phyloP scores from a whole-genome alignment of 1,140 invertebrate genomes.

The Calliphora vicina region DNA sequence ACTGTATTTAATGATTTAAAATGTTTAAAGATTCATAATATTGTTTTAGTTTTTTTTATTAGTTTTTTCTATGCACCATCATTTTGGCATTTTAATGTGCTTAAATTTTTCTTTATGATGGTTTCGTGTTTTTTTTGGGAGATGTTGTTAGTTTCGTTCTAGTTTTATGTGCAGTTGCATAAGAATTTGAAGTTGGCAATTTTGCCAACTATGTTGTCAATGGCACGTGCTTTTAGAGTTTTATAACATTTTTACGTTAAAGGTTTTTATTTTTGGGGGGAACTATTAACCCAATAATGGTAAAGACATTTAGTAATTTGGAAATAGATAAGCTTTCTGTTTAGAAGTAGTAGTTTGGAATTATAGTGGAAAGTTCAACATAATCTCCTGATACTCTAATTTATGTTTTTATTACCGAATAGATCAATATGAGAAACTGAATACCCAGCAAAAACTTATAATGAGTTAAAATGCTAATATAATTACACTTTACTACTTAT shows the following conservation, averaged over 20 bases:
- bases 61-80: not conserved
- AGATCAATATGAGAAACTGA: too few relatives aligned
- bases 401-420: too few relatives aligned
- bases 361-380: too few relatives aligned
- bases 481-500: too few relatives aligned
- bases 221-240: conserved; percentile 25
- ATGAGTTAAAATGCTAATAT: too few relatives aligned
- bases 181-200: conserved; percentile 5
- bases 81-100: not conserved
- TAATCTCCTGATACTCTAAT: too few relatives aligned
- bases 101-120: not conserved
- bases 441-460: too few relatives aligned
- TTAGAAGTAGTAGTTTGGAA: too few relatives aligned
- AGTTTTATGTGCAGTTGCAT: not conserved
- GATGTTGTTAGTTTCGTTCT: conserved; percentile 3
- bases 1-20: not conserved
- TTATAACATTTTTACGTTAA: conserved; percentile 15
- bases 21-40: not conserved
- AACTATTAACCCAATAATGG: conserved; percentile 1
- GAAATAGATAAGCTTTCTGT: too few relatives aligned
- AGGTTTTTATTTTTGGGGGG: not conserved
- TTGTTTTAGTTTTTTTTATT: not conserved
- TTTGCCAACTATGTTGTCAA: conserved; percentile 15
- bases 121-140: not conserved
- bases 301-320: too few relatives aligned